These are phyloP conservation scores for Tuta absoluta DNA, from an alignment of 2,888 invertebrate genomes.

Conservation along the genomic window DNA sequence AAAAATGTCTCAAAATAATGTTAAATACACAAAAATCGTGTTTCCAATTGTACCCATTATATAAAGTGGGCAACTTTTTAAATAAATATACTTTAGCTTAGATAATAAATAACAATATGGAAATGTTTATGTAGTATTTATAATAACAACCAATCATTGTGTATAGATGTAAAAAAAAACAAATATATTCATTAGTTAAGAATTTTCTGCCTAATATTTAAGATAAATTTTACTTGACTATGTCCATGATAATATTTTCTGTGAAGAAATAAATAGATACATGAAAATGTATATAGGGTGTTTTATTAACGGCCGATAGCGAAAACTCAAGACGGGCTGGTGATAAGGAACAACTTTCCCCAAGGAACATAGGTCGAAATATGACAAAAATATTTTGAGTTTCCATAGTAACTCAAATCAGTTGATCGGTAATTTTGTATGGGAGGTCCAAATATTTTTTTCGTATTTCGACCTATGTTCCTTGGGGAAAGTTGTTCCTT, in stretches of 20 bases:
- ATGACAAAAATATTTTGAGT: no score
- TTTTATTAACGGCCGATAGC: no score
- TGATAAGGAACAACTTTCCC: no score
- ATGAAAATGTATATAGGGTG: no score
- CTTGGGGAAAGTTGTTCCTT: no score
- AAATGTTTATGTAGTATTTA: constrained; percentile 32
- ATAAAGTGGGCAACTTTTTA: constrained; percentile 1
- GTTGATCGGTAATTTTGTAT: no score
- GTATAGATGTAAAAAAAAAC: constrained; percentile 31
- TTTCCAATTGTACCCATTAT: not conserved
- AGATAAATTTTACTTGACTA: not conserved
- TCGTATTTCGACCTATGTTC: no score
- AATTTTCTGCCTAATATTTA: constrained; percentile 20
- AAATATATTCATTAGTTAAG: constrained; percentile 24
- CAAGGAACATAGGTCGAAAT: no score
- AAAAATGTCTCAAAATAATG: not conserved
- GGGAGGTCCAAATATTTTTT: no score
- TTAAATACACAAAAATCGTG: not conserved
- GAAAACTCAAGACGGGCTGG: no score
- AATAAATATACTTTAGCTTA: constrained; percentile 13
- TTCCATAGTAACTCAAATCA: no score
- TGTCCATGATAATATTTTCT: not conserved
- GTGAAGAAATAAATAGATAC: no score
- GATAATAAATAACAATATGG: constrained; percentile 20
- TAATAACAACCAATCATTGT: constrained; percentile 27